phyloP scores from a whole-genome alignment of 2,888 invertebrate genomes.

The Mesoligia furuncula region DNA sequence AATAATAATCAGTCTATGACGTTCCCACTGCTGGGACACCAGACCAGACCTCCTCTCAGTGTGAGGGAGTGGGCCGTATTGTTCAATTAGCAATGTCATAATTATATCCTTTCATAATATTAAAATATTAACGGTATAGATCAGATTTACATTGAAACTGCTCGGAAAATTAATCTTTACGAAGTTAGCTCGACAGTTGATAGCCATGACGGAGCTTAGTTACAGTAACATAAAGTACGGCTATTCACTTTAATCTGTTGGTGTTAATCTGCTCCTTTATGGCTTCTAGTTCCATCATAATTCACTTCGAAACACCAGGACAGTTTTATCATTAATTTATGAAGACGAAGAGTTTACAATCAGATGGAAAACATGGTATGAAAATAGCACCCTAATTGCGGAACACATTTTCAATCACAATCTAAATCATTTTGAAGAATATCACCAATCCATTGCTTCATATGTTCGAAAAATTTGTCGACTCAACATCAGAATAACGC shows the following conservation, averaged over 20 bases:
- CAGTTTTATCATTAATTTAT: slow-evolving; percentile 62
- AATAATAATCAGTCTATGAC: neutral
- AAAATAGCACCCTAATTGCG: slow-evolving; percentile 16
- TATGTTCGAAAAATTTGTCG: neutral
- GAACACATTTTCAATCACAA: neutral
- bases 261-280: slow-evolving; percentile 71
- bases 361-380: slow-evolving; percentile 23
- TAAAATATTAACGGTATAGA: slow-evolving; percentile 42
- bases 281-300: slow-evolving; percentile 69
- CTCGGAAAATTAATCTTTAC: slow-evolving; percentile 56
- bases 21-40: neutral
- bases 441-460: neutral
- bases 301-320: slow-evolving; percentile 60
- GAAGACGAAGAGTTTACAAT: slow-evolving; percentile 29
- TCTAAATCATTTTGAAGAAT: neutral
- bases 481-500: neutral
- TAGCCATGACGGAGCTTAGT: slow-evolving; percentile 48
- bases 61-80: neutral
- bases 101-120: neutral
- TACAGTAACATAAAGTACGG: slow-evolving; percentile 64
- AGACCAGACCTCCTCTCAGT: no score
- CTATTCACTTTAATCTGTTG: slow-evolving; percentile 67
- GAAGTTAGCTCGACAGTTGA: slow-evolving; percentile 49
- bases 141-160: slow-evolving; percentile 52
- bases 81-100: slow-evolving; percentile 9